A percentile compares a stretch with the other conserved stretches of the same genome.
Conservation (phyloP, 2,797 vertebrate species). For the Dipus sagitta region DNA sequence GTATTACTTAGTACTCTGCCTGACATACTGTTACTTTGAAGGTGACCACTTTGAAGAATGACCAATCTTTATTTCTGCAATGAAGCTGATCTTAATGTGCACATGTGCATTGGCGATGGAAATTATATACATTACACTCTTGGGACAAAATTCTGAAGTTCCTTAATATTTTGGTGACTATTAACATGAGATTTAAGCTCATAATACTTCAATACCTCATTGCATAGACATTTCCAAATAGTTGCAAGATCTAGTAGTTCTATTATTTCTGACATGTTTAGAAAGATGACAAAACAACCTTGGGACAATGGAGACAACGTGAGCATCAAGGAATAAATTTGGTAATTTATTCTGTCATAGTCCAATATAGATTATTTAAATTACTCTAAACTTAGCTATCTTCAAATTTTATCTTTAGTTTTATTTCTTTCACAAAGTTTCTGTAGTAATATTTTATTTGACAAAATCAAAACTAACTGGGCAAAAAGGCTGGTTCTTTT, state of each 20-base stretch:
- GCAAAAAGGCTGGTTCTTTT: not conserved
- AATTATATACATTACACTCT: not conserved
- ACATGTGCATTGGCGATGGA: not conserved
- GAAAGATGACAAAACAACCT: not conserved
- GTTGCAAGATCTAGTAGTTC: not conserved
- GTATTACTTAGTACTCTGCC: not conserved
- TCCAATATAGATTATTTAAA: not conserved
- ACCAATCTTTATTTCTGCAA: not conserved
- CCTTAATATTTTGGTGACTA: conserved; percentile 11
- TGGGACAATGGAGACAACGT: too few species aligned
- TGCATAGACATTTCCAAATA: not conserved
- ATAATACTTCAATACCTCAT: not conserved
- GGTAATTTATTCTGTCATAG: not conserved
- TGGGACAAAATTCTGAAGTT: not conserved
- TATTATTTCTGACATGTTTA: not conserved
- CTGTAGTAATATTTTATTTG: not conserved
- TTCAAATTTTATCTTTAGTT: not conserved
- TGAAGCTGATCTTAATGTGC: not conserved
- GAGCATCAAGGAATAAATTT: not conserved
- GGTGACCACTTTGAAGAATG: conserved; percentile 9
- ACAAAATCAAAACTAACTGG: not conserved
- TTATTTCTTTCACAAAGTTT: not conserved
- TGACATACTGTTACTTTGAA: conserved; percentile 2
- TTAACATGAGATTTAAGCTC: not conserved
- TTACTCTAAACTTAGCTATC: not conserved